Percentiles rank a stretch among this genome's conserved stretches.
phyloP scores from a whole-genome alignment of 2,113 vertebrate genomes.

The Ameiurus melas region DNA sequence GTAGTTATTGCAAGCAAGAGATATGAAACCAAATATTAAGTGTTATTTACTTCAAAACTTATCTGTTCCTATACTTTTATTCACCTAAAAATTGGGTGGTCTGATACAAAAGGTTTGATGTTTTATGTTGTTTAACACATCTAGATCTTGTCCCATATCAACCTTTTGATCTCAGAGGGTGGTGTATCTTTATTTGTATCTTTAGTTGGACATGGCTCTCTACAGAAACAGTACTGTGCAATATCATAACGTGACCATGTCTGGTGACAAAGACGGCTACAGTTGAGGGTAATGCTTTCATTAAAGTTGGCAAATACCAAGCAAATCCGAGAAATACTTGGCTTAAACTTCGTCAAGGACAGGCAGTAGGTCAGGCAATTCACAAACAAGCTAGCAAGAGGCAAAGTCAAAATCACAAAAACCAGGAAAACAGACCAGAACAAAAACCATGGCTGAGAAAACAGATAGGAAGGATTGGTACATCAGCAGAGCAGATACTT shows the following conservation, averaged over 20 bases:
- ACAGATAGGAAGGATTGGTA: background rate
- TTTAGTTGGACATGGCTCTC: background rate
- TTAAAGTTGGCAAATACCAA: background rate
- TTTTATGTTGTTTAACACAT: too few relatives aligned
- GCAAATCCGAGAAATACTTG: background rate
- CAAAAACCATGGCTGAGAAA: background rate
- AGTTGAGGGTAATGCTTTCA: background rate
- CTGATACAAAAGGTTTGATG: too few relatives aligned
- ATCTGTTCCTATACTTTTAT: too few relatives aligned
- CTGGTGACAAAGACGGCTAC: background rate
- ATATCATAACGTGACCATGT: background rate
- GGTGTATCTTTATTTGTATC: background rate
- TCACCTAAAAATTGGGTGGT: too few relatives aligned
- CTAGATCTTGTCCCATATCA: too few relatives aligned
- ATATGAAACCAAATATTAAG: too few relatives aligned
- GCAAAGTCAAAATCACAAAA: background rate
- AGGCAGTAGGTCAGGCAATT: background rate
- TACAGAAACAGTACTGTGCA: background rate
- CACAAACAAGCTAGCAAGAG: background rate
- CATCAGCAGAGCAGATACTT: background rate
- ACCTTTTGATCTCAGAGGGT: too few relatives aligned
- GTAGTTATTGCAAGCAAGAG: too few relatives aligned
- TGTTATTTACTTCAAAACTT: too few relatives aligned
- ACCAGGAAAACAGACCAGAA: background rate
- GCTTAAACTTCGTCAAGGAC: background rate